phyloP scores from a whole-genome alignment of 2,113 vertebrate species.

The Gavialis gangeticus region DNA sequence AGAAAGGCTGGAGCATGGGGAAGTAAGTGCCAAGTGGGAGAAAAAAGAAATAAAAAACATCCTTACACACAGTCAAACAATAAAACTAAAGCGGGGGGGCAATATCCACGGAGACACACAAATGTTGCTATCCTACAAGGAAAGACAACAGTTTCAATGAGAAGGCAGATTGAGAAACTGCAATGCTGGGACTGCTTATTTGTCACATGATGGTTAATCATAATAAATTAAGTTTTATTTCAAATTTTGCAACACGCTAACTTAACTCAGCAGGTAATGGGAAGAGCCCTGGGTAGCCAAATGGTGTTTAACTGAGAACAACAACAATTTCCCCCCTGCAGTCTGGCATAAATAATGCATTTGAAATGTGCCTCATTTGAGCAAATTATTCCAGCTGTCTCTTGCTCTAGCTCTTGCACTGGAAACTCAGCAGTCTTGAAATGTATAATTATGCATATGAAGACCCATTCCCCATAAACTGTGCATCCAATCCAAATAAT shows the following conservation, averaged over 20 bases:
- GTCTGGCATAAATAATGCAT: slow-evolving; percentile 65
- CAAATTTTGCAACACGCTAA: slow-evolving; percentile 49
- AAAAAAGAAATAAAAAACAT: neutral
- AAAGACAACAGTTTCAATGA: neutral
- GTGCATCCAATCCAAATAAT: neutral
- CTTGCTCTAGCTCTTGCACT: slow-evolving; percentile 42
- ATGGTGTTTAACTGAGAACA: slow-evolving; percentile 56
- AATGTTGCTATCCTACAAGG: neutral
- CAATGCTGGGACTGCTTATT: slow-evolving; percentile 34
- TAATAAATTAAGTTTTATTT: slow-evolving; percentile 67
- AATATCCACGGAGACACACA: neutral
- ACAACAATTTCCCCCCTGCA: slow-evolving; percentile 47
- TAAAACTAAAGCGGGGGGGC: neutral
- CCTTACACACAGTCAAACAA: neutral
- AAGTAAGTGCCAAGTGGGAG: neutral
- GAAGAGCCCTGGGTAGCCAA: slow-evolving; percentile 38
- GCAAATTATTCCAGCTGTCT: slow-evolving; percentile 40
- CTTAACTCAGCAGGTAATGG: slow-evolving; percentile 61
- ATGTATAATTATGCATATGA: neutral
- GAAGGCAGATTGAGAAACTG: slow-evolving; percentile 27
- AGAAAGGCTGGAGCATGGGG: neutral
- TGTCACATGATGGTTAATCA: slow-evolving; percentile 53
- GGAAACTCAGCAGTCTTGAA: slow-evolving; percentile 46
- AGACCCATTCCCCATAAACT: neutral
- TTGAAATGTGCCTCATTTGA: slow-evolving; percentile 1